These are phyloP conservation scores for Melanocharis versteri DNA, from an alignment of 2,113 vertebrate genomes.

Conservation along the genomic window DNA sequence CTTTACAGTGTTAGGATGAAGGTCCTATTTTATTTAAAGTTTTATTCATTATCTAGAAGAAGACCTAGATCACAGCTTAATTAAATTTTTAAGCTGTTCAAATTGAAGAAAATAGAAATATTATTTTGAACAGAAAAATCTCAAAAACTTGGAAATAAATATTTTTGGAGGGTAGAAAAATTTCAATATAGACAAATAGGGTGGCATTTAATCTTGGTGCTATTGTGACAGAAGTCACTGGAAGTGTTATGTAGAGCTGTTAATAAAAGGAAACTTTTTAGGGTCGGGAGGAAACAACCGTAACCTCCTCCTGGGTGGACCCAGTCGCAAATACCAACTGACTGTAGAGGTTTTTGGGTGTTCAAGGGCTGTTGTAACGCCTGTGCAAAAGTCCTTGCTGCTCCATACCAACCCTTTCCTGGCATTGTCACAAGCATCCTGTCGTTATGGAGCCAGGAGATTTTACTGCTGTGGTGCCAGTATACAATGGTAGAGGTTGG, in stretches of 20 bases:
- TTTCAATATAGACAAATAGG: background rate
- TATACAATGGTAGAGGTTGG: background rate
- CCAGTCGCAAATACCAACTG: background rate
- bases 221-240: background rate
- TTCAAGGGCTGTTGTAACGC: background rate
- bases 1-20: background rate
- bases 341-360: background rate
- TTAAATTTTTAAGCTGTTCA: background rate
- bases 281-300: background rate
- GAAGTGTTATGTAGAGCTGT: background rate
- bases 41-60: background rate
- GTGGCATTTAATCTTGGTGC: background rate
- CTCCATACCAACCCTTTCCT: background rate
- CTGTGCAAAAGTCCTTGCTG: background rate
- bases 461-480: background rate
- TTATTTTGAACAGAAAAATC: background rate
- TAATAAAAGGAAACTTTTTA: background rate
- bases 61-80: background rate
- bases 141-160: background rate
- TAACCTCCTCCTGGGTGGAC: background rate
- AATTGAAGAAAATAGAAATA: background rate
- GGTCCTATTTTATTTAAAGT: background rate
- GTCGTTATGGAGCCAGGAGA: background rate
- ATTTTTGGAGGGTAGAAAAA: background rate
- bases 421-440: background rate